Evolutionary conservation across 64 coral and sea anemone genomes (phyloP), one percentile per base, ranked within the genome.

Genomic region (Actinia equina): DNA sequence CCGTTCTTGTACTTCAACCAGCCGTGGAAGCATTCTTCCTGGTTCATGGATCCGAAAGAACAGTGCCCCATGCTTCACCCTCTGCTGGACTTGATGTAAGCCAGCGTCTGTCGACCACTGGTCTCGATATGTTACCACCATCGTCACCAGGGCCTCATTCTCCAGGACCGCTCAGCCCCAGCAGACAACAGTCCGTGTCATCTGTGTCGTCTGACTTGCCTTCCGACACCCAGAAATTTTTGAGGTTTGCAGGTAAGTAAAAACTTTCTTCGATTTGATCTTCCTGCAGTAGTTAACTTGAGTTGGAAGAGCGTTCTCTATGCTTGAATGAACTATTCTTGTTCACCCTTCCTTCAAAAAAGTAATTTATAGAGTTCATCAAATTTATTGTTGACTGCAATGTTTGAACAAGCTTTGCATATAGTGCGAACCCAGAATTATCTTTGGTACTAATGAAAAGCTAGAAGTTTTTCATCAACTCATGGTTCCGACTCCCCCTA

Each of bases 21-120:
- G 96, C 96, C 49, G 96, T 98, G 16, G 96, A 98, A 82, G 93
- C 96, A 3, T 98, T 98, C 67, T 98, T 98, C 60, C 88, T 98
- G 26, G 96, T 98, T 16, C 96, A 98, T 67, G 96, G 96, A 1
- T 94, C 90, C 15, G 96, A 98, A 69, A 98, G 91, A 80, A 86
- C 94, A 85, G 91, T 87, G 18, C 91, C 74, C 45, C 43, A 26
- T 57, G 87, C 83, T 46, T 20, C 89, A 43, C 85, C 74, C 10
- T 10, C 90, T 22, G 59, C 52, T 55, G 74, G 41, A 43, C 49
- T 20, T 22, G 90, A 95, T 18, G 76, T 84, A 17, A 17, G 83
- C 49, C 91, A 84, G 19, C 63, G 94, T 25, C 18, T 85, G 16
- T 89, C 77, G 16, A 90, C 94, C 18, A 15, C 85, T 54, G 89